Evolutionary conservation across 2,888 invertebrate species (phyloP).

Genomic region (Morpho helenor): DNA sequence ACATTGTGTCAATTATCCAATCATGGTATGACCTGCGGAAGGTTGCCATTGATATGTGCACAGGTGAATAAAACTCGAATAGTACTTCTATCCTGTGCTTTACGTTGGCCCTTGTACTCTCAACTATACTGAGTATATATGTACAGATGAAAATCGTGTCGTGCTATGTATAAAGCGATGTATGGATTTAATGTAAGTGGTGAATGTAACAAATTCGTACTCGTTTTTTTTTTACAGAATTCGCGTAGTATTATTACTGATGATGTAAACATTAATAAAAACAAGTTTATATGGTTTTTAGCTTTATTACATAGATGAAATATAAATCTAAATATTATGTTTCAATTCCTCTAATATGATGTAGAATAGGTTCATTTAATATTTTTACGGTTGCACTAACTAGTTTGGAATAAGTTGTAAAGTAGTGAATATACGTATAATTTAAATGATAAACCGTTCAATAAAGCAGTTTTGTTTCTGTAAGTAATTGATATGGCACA

Average conservation of each 20-base stretch:
- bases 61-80: slow-evolving; percentile 48
- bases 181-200: slow-evolving; percentile 24
- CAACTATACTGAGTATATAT: slow-evolving; percentile 40
- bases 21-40: slow-evolving; percentile 48
- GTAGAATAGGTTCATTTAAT: no score
- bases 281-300: not conserved
- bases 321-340: no score
- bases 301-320: no score
- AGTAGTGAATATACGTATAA: no score
- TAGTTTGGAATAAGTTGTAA: no score
- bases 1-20: slow-evolving; percentile 59
- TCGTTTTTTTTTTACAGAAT: slow-evolving; percentile 2
- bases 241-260: not conserved
- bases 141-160: slow-evolving; percentile 31
- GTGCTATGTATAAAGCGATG: slow-evolving; percentile 27
- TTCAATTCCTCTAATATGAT: no score
- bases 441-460: no score
- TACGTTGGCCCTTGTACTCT: slow-evolving; percentile 33
- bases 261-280: slow-evolving; percentile 1
- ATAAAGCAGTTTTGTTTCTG: no score
- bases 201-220: slow-evolving; percentile 3
- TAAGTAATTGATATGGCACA: no score
- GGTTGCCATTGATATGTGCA: slow-evolving; percentile 45
- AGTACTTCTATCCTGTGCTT: slow-evolving; percentile 18
- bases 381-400: no score